A percentile compares a stretch with the other conserved stretches of the same genome.
phyloP scores from a whole-genome alignment of 2,797 vertebrate genomes.

The Sylvilagus floridanus region DNA sequence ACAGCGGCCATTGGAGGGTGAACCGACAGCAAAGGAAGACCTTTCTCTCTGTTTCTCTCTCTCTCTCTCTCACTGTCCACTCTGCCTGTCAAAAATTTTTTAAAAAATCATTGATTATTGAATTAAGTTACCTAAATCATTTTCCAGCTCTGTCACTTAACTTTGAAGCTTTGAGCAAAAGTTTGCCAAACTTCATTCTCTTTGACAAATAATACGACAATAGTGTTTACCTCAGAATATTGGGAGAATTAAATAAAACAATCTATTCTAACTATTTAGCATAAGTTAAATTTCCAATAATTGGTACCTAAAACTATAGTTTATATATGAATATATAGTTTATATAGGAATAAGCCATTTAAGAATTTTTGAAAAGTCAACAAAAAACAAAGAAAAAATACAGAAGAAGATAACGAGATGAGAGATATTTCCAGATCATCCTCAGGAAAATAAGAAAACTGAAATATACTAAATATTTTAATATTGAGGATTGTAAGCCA shows the following conservation, averaged over 20 bases:
- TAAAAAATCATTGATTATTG: neutral
- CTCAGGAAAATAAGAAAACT: slow-evolving; percentile 1
- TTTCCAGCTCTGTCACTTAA: neutral
- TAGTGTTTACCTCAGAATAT: neutral
- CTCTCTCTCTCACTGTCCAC: too few species aligned
- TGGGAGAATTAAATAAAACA: neutral
- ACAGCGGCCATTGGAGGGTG: too few species aligned
- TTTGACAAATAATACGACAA: neutral
- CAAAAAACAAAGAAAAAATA: neutral
- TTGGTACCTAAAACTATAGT: neutral
- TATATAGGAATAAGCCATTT: neutral
- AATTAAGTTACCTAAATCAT: neutral
- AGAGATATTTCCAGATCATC: neutral
- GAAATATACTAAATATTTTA: neutral
- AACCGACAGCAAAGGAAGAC: too few species aligned
- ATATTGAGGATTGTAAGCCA: neutral
- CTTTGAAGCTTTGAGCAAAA: neutral
- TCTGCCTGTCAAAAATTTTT: too few species aligned
- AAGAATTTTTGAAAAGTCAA: neutral
- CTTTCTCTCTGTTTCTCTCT: too few species aligned
- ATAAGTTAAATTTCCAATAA: neutral
- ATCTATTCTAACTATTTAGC: neutral
- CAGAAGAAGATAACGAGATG: neutral
- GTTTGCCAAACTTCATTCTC: neutral
- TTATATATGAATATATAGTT: too few species aligned